Conservation (phyloP, 2,888 invertebrate genomes). For the Tryphoninae sp. region DNA sequence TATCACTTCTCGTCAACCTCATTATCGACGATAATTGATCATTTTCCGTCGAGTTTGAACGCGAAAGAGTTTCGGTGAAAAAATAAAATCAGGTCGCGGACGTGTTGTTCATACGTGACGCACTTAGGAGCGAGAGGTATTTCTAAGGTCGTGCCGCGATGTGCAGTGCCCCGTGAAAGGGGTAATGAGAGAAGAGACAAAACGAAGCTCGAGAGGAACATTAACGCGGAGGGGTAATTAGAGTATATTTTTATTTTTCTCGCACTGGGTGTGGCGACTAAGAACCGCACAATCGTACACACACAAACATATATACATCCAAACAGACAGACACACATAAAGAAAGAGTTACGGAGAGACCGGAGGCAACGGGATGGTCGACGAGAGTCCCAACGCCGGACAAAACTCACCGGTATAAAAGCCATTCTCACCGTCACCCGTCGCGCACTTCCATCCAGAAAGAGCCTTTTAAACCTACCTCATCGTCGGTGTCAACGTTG, state of each 20-base stretch:
- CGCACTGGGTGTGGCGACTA: slow-evolving; percentile 64
- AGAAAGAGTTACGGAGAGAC: background rate
- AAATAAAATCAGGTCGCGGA: slow-evolving; percentile 37
- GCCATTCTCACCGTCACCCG: slow-evolving; percentile 59
- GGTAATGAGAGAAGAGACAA: slow-evolving; percentile 63
- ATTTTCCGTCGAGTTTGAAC: background rate
- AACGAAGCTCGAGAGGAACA: slow-evolving; percentile 47
- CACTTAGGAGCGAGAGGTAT: slow-evolving; percentile 43
- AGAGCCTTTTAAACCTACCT: slow-evolving; percentile 61
- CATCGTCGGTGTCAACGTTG: slow-evolving; percentile 24
- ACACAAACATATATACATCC: background rate
- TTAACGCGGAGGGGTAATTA: slow-evolving; percentile 62
- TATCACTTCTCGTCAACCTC: too few species aligned
- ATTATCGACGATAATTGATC: background rate
- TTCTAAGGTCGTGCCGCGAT: slow-evolving; percentile 57
- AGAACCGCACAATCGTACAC: slow-evolving; percentile 55
- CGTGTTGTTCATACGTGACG: slow-evolving; percentile 37
- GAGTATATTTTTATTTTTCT: slow-evolving; percentile 64
- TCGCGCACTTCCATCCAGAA: slow-evolving; percentile 62
- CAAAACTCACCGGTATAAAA: slow-evolving; percentile 65
- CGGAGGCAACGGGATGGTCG: slow-evolving; percentile 53
- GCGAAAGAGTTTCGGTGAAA: slow-evolving; percentile 11
- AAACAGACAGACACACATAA: slow-evolving; percentile 15
- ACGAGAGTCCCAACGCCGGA: slow-evolving; percentile 41
- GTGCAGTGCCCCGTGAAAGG: slow-evolving; percentile 59